Evolutionary conservation across 1,140 invertebrate genomes (phyloP).

Genomic region (Halyomorpha halys): DNA sequence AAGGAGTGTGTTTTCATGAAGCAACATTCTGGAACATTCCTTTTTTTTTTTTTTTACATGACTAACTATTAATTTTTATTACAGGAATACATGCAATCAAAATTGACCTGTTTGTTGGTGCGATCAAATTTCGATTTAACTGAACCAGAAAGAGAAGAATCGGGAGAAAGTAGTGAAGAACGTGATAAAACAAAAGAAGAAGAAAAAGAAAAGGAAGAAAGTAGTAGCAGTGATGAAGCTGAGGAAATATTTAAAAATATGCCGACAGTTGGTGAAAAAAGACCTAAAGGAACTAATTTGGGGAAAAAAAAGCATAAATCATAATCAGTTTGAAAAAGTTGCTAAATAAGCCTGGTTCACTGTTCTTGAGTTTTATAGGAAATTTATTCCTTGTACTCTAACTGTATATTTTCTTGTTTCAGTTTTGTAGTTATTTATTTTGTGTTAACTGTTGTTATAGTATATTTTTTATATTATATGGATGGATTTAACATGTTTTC

Average conservation of each 20-base stretch:
- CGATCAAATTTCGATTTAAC: constrained; percentile 23
- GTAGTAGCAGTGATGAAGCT: constrained; percentile 23
- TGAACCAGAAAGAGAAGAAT: neutral
- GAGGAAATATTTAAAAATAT: constrained; percentile 26
- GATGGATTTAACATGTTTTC: neutral
- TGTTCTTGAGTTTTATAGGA: too few species aligned
- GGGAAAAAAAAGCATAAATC: constrained; percentile 21
- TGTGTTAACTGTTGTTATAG: constrained; percentile 27
- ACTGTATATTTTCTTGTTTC: constrained; percentile 28
- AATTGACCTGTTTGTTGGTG: constrained; percentile 28
- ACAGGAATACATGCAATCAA: constrained; percentile 32
- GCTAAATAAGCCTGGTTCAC: too few species aligned
- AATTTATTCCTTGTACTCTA: constrained; percentile 14
- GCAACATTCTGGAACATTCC: too few species aligned
- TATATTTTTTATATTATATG: neutral
- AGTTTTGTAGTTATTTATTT: constrained; percentile 41
- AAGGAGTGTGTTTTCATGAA: too few species aligned
- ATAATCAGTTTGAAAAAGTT: neutral
- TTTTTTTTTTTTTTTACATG: too few species aligned
- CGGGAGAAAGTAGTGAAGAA: constrained; percentile 21
- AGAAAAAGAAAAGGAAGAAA: constrained; percentile 17
- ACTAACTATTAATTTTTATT: constrained; percentile 6
- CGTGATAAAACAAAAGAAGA: constrained; percentile 11
- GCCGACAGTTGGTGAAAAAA: constrained; percentile 24
- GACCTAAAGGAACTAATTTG: constrained; percentile 6